Evolutionary conservation across 2,888 invertebrate genomes (phyloP).

Genomic region (Lymantria monacha): DNA sequence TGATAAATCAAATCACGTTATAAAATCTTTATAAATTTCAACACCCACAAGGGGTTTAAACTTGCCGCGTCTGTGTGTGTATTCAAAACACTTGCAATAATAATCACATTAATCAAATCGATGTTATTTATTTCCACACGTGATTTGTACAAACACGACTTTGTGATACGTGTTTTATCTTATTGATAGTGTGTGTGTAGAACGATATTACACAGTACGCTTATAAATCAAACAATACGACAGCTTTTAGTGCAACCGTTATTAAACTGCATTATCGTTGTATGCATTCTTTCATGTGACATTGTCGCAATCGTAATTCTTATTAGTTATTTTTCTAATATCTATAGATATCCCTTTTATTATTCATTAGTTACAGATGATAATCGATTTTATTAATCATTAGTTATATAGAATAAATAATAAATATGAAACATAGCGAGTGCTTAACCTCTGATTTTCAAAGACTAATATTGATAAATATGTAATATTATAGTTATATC

Average conservation of each 20-base stretch:
- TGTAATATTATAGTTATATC: too few species aligned
- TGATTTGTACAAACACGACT: neutral
- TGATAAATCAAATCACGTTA: neutral
- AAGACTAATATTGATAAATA: too few species aligned
- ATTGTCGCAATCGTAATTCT: too few species aligned
- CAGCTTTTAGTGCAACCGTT: neutral
- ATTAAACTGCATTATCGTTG: neutral
- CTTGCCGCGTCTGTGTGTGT: neutral
- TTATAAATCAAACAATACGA: neutral
- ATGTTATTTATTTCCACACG: neutral
- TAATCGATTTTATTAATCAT: too few species aligned
- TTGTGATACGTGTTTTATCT: slow-evolving; percentile 1
- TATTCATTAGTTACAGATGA: too few species aligned
- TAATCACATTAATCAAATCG: neutral
- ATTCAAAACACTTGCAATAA: neutral
- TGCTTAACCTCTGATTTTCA: too few species aligned
- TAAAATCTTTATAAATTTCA: neutral
- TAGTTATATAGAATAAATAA: too few species aligned
- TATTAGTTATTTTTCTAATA: too few species aligned
- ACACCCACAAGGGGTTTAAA: neutral
- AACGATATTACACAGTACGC: slow-evolving; percentile 4
- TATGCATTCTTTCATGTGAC: neutral
- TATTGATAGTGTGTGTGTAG: neutral
- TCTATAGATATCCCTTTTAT: too few species aligned
- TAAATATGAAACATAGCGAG: too few species aligned